These are phyloP conservation scores for Stegophylla sp. DNA, from an alignment of 2,888 invertebrate species.

Conservation along the genomic window DNA sequence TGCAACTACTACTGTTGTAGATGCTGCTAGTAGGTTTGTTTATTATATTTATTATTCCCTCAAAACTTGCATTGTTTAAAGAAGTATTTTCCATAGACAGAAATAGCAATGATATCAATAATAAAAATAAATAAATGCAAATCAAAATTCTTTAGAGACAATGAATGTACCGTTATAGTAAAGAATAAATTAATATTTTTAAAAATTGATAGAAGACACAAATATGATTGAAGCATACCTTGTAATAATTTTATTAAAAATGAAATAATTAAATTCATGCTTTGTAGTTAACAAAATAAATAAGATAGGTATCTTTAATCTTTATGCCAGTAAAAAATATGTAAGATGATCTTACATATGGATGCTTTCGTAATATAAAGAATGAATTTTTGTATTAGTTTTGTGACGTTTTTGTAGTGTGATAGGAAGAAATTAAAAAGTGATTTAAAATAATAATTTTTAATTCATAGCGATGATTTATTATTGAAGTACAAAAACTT, in stretches of 20 bases:
- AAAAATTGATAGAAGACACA: not conserved
- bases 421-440: not conserved
- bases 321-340: too few relatives aligned
- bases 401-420: not conserved
- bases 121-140: slow-evolving; percentile 33
- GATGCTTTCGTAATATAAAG: too few relatives aligned
- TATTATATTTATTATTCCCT: slow-evolving; percentile 46
- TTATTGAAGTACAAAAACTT: not conserved
- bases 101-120: slow-evolving; percentile 15
- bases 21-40: slow-evolving; percentile 42
- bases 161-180: not conserved
- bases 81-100: slow-evolving; percentile 30
- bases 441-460: not conserved
- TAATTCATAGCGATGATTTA: not conserved
- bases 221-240: not conserved
- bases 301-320: too few relatives aligned
- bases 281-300: too few relatives aligned
- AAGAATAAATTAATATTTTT: not conserved
- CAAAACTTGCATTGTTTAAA: slow-evolving; percentile 40
- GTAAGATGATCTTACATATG: too few relatives aligned
- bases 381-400: too few relatives aligned
- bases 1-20: slow-evolving; percentile 47
- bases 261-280: not conserved
- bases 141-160: not conserved
- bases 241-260: not conserved